Evolutionary conservation across 2,888 invertebrate species (phyloP), one percentile per base, ranked within the genome.

Genomic region (Tachina lurida): DNA sequence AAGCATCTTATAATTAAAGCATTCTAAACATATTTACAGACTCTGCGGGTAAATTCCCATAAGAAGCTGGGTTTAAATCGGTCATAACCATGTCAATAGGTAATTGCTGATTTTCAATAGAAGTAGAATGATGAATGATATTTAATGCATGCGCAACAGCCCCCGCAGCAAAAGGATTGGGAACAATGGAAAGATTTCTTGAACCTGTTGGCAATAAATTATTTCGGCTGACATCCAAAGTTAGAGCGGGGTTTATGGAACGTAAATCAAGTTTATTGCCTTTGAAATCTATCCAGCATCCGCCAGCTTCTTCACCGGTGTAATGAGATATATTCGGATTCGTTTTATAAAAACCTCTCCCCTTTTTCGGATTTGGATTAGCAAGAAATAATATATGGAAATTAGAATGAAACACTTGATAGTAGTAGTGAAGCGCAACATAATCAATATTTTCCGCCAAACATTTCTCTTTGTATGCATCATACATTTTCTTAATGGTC

Each of bases 271-370:
- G 76, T 19, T 60, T 80, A 41, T 84, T 76, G 9, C 84, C 84
- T 17, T 80, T 80, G 13, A 13, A 22, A 60, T 79, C 79, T 70
- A 84, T 70, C 88, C 88, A 88, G 65, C 75, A 84, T 10, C 88
- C 88, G 0, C 87, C 88, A 8, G 74, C 56, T 58, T 88, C 88
- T 45, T 87, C 88, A 12, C 88, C 88, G 0, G 88, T 88, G 45
- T 87, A 88, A 45, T 87, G 79, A 1, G 88, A 87, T 58, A 88
- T 84, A 62, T 87, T 88, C 3, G 86, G 84, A 83, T 88, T 88
- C 0, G 62, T n/a, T 67, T 85, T 87, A 10, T 74, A 15, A 19
- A 67, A 79, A 4, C 80, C 76, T 13, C 62, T 19, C n/a, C 74
- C 58, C 41, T 77, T 62, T 60, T 76, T 54, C 10, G 58, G 68